Evolutionary conservation across 37 sponge, comb jelly and placozoan species (phyloP).

Genomic region (Halichondria panicea): DNA sequence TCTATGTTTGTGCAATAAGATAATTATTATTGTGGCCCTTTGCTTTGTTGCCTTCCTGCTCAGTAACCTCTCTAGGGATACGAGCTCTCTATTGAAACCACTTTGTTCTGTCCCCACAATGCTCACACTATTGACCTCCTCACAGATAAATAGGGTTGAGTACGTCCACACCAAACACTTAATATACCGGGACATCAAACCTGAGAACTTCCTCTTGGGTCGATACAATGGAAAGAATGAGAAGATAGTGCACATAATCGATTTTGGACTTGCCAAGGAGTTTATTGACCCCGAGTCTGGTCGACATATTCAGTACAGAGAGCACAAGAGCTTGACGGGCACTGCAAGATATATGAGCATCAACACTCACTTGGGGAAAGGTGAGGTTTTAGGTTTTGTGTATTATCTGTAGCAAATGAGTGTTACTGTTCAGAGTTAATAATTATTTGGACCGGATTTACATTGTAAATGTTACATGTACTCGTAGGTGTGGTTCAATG

Average conservation of each 20-base stretch:
- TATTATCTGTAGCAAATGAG: too few relatives aligned
- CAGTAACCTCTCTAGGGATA: neutral
- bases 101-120: too few relatives aligned
- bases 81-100: neutral
- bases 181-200: slow-evolving; percentile 98
- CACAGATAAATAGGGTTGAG: slow-evolving; percentile 89
- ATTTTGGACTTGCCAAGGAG: slow-evolving; percentile 99
- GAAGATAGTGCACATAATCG: slow-evolving; percentile 93
- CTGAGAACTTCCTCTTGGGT: slow-evolving; percentile 99
- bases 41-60: neutral
- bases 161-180: slow-evolving; percentile 97
- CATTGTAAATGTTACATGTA: too few relatives aligned
- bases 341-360: slow-evolving; percentile 99
- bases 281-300: slow-evolving; percentile 93
- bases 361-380: slow-evolving; percentile 98
- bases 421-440: too few relatives aligned
- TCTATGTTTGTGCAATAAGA: slow-evolving; percentile 2
- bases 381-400: slow-evolving; percentile 51
- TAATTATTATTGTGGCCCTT: too few relatives aligned
- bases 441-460: too few relatives aligned
- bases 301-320: slow-evolving; percentile 98
- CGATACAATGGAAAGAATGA: slow-evolving; percentile 73
- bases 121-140: too few relatives aligned
- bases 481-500: too few relatives aligned
- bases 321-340: slow-evolving; percentile 98